These are phyloP conservation scores for Cosmopolites sordidus DNA, from an alignment of 2,888 invertebrate species.

Conservation along the genomic window DNA sequence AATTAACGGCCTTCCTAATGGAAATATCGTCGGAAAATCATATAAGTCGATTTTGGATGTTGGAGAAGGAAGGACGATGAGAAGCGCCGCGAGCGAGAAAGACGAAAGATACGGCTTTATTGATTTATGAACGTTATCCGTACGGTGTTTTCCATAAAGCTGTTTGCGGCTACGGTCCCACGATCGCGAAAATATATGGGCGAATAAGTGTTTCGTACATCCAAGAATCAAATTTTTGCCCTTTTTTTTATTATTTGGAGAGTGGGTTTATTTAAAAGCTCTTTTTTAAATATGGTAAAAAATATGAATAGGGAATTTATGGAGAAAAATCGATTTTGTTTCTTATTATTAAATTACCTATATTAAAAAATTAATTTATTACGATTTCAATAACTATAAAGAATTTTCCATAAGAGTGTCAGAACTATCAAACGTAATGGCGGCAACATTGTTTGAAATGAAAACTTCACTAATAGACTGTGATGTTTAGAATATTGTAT, in stretches of 20 bases:
- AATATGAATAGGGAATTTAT: no score
- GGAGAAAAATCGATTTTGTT: no score
- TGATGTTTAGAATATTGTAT: no score
- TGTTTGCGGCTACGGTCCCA: slow-evolving; percentile 47
- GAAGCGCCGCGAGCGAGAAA: background rate
- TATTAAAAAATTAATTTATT: no score
- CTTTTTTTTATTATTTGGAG: slow-evolving; percentile 26
- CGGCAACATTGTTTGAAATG: no score
- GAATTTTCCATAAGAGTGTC: no score
- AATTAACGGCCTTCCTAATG: slow-evolving; percentile 21
- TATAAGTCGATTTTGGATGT: slow-evolving; percentile 28
- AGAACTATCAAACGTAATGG: no score
- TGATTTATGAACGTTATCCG: slow-evolving; percentile 56
- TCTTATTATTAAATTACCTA: no score
- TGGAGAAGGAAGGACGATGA: no score
- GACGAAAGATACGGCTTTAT: slow-evolving; percentile 45
- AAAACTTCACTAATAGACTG: no score
- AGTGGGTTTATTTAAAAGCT: background rate
- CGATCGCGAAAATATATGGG: slow-evolving; percentile 46
- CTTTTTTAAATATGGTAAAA: no score
- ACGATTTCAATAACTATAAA: no score
- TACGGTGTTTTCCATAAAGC: slow-evolving; percentile 49
- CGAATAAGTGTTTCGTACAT: slow-evolving; percentile 51
- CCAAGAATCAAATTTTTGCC: slow-evolving; percentile 45
- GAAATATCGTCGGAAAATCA: slow-evolving; percentile 36